Base-by-base conservation (phyloP, 2,797 vertebrate genomes). In the Microchirus variegatus region DNA sequence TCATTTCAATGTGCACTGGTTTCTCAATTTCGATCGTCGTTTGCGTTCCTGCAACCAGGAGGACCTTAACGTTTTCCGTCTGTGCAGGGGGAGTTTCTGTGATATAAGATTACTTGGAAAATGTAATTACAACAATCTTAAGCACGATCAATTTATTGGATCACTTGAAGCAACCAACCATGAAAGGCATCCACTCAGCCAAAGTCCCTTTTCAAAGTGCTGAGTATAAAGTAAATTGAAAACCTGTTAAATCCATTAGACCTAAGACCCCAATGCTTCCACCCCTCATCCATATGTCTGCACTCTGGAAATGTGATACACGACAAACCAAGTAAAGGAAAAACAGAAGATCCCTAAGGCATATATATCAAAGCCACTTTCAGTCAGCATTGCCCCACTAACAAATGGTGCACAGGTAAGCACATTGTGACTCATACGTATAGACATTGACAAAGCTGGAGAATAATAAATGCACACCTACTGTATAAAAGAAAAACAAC, bases 191-290 rank as follows among this genome's bases (percentile, higher is more conserved):
- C 42, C 41, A 41, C 65, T 46, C 42, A 47, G 38, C 47, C 14
- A 6, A 19, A 18, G 48, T 49, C 46, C 17, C 49, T 35, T n/a
- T 53, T 48, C 63, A 72, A 64, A 78, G 60, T 73, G 81, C 76
- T 65, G 73, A 67, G 68, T 10, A 13, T 53, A 58, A 60, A 74
- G 58, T 76, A 63, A 63, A 62, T 18, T 45, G 16, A 77, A 83
- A 75, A 80, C 62, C 78, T 82, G 83, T 17, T 82, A 78, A 75
- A 35, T 44, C 58, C 75, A 85, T 87, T 86, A 83, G 68, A 31
- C 15, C 16, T 18, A 65, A 60, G 68, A 55, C 45, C 47, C 42
- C 7, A n/a, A 44, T 12, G 18, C 45, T 13, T 69, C 45, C 0
- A 38, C 65, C 41, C 41, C 77, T 65, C 15, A 31, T 58, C 70